phyloP scores from a whole-genome alignment of 2,113 vertebrate species.

The Calyptomena viridis region DNA sequence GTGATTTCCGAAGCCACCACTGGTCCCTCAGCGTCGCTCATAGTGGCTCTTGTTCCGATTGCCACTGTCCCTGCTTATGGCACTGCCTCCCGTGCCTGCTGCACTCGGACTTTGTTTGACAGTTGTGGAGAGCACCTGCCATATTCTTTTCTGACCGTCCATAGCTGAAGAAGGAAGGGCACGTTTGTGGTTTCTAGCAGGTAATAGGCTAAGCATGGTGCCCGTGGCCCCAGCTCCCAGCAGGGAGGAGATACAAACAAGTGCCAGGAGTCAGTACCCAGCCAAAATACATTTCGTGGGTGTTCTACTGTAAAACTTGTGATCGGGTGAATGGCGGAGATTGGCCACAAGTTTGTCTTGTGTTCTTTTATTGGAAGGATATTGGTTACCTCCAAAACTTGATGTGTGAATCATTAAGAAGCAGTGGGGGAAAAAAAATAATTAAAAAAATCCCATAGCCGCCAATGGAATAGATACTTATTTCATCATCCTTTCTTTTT shows the following conservation, averaged over 20 bases:
- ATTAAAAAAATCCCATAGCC: neutral
- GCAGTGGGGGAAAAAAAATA: neutral
- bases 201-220: neutral
- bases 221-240: neutral
- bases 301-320: neutral
- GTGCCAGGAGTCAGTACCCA: neutral
- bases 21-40: neutral
- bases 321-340: neutral
- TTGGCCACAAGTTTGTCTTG: neutral
- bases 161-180: neutral
- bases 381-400: neutral
- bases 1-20: accelerated
- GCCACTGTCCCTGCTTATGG: neutral
- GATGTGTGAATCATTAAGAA: neutral
- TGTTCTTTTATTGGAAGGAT: neutral
- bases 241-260: neutral
- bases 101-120: neutral
- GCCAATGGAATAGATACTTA: neutral
- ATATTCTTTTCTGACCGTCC: neutral
- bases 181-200: neutral
- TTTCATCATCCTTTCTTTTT: neutral
- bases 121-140: neutral
- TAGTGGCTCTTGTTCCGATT: accelerated
- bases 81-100: neutral
- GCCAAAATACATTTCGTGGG: neutral